These are phyloP conservation scores for Erebia epiphron DNA, from an alignment of 2,888 invertebrate genomes.

Conservation along the genomic window DNA sequence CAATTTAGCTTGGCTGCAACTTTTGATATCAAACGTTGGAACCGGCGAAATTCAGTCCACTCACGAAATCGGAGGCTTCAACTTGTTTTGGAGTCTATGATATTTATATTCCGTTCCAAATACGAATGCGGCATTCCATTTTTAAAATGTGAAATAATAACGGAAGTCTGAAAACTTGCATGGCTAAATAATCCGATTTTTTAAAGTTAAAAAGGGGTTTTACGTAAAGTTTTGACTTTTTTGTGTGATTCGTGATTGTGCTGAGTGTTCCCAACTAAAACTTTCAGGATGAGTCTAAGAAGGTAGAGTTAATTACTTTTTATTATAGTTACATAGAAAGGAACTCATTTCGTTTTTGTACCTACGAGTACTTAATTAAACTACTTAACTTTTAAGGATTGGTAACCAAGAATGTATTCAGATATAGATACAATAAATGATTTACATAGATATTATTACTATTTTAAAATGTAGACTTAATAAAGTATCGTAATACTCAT, in stretches of 20 bases:
- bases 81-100: constrained; percentile 45
- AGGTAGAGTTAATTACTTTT: constrained; percentile 38
- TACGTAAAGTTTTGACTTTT: background rate
- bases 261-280: constrained; percentile 8
- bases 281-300: constrained; percentile 43
- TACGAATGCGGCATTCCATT: constrained; percentile 35
- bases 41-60: constrained; percentile 51
- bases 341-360: background rate
- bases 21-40: constrained; percentile 36
- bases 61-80: constrained; percentile 51
- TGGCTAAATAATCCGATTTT: background rate
- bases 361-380: too few species aligned
- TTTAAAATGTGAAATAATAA: constrained; percentile 34
- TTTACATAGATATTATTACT: too few species aligned
- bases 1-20: constrained; percentile 15
- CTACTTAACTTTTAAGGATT: too few species aligned
- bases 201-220: background rate
- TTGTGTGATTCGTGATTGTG: constrained; percentile 15
- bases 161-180: constrained; percentile 7
- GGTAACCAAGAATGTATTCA: too few species aligned
- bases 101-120: constrained; percentile 34
- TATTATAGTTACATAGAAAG: background rate
- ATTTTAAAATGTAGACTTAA: too few species aligned
- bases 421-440: too few species aligned
- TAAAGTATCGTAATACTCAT: too few species aligned